Conservation (phyloP, 2,797 vertebrate species). For the Galagoides demidoff region DNA sequence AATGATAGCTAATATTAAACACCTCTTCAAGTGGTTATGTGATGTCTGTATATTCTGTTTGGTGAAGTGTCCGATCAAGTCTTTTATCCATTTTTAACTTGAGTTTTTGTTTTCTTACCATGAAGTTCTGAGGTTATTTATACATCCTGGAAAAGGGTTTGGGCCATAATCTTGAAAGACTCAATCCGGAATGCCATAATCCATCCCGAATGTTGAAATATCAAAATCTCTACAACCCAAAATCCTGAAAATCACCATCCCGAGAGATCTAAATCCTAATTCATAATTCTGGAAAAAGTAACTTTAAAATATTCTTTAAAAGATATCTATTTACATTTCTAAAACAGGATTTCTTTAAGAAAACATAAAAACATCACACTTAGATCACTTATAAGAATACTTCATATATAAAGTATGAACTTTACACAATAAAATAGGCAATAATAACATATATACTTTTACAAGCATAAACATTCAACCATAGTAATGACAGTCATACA, state of each 20-base stretch:
- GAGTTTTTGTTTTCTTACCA: neutral
- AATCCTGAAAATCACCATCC: neutral
- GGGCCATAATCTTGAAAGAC: neutral
- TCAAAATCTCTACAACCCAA: neutral
- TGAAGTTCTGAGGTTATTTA: neutral
- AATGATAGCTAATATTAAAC: neutral
- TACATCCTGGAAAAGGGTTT: neutral
- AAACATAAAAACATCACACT: neutral
- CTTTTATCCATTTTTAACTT: neutral
- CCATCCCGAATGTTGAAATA: neutral
- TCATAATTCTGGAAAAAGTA: neutral
- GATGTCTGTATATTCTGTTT: neutral
- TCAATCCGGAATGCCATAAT: neutral
- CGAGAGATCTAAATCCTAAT: neutral
- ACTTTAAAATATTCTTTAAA: neutral
- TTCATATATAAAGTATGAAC: no score
- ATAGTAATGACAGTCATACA: neutral
- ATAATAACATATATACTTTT: neutral
- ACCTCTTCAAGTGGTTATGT: neutral
- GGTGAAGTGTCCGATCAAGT: neutral
- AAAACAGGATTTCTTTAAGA: neutral
- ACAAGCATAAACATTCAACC: neutral
- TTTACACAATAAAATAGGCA: neutral
- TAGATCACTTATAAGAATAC: neutral
- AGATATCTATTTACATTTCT: neutral